These are phyloP conservation scores for Oscheius sp. DNA, from an alignment of 2,888 invertebrate species.

Conservation along the genomic window DNA sequence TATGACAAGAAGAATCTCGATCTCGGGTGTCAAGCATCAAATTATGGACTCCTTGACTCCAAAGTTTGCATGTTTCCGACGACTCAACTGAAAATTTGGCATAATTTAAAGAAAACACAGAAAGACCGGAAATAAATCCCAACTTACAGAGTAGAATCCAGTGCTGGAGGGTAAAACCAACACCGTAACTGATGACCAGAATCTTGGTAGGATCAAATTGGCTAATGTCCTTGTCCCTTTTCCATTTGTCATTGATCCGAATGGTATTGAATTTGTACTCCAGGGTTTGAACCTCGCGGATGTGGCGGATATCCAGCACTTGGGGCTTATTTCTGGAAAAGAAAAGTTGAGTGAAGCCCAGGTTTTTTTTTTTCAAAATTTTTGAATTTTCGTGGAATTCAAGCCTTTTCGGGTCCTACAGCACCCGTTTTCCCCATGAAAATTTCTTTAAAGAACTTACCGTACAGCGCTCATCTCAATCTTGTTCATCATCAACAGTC, in stretches of 20 bases:
- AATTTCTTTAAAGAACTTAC: slow-evolving; percentile 33
- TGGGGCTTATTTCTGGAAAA: slow-evolving; percentile 52
- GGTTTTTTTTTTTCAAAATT: not conserved
- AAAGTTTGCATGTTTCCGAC: slow-evolving; percentile 64
- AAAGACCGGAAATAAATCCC: not conserved
- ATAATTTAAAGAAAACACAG: not conserved
- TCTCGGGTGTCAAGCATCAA: slow-evolving; percentile 62
- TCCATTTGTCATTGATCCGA: slow-evolving; percentile 71
- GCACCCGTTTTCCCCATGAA: too few species aligned
- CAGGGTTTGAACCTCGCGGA: slow-evolving; percentile 69
- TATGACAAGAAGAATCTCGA: slow-evolving; percentile 57
- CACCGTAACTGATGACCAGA: slow-evolving; percentile 68
- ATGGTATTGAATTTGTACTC: slow-evolving; percentile 65
- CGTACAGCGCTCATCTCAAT: slow-evolving; percentile 49
- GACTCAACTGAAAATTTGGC: slow-evolving; percentile 61
- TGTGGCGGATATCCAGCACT: slow-evolving; percentile 63
- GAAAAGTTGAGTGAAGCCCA: too few species aligned
- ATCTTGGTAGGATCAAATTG: slow-evolving; percentile 64
- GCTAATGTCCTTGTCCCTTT: slow-evolving; percentile 62
- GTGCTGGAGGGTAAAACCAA: slow-evolving; percentile 62
- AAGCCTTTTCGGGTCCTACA: too few species aligned
- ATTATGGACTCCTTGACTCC: slow-evolving; percentile 66
- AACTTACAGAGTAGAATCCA: slow-evolving; percentile 63
- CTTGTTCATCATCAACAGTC: slow-evolving; percentile 63
- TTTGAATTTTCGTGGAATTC: not conserved